phyloP scores from a whole-genome alignment of 2,113 vertebrate genomes.

The Gulo gulo region DNA sequence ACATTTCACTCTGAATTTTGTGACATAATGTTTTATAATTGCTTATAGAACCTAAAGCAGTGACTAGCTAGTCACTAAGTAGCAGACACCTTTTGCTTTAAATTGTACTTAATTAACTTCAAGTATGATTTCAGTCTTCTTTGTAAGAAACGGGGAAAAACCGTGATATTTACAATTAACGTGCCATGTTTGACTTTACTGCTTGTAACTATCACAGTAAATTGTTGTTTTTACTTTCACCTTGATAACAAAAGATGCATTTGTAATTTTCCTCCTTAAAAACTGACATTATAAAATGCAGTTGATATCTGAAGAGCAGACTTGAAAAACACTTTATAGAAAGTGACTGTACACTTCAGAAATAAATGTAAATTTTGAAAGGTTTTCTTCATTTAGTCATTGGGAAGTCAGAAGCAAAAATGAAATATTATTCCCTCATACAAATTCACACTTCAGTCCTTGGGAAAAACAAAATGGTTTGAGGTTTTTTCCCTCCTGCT shows the following conservation, averaged over 20 bases:
- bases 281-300: not conserved
- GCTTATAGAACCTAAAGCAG: not conserved
- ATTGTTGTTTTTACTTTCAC: not conserved
- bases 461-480: not conserved
- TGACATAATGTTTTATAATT: not conserved
- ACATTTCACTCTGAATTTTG: not conserved
- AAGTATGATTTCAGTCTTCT: not conserved
- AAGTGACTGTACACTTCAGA: not conserved
- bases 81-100: not conserved
- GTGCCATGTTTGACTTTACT: not conserved
- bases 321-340: not conserved
- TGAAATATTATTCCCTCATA: not conserved
- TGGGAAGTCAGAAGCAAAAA: not conserved
- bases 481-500: not conserved
- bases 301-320: not conserved
- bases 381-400: not conserved
- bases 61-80: not conserved
- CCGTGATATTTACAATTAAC: not conserved
- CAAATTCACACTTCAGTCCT: not conserved
- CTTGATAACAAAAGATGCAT: not conserved
- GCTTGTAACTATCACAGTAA: conserved; percentile 12
- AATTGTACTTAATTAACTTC: conserved; percentile 19
- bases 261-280: not conserved
- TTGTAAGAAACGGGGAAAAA: not conserved
- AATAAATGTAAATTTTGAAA: not conserved